Percentiles rank a stretch among this genome's conserved stretches.
Evolutionary conservation across 1,140 invertebrate genomes (phyloP).

Genomic region (Monochamus saltuarius): DNA sequence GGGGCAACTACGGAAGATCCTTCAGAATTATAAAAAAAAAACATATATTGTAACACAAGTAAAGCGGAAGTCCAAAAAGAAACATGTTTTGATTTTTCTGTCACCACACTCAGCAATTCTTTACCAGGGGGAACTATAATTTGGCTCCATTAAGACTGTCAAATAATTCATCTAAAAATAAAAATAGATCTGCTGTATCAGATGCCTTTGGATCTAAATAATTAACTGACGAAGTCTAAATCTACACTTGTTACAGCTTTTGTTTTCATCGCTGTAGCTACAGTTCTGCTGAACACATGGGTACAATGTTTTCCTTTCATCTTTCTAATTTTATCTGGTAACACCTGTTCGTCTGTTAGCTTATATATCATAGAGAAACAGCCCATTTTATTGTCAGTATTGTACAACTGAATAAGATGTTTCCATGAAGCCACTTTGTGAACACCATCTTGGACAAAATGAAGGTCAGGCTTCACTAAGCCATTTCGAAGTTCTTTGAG

Average conservation of each 20-base stretch:
- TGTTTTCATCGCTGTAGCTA: no score
- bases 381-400: constrained; percentile 11
- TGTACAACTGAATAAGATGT: constrained; percentile 16
- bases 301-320: constrained; percentile 29
- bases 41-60: constrained; percentile 14
- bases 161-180: constrained; percentile 26
- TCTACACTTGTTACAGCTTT: constrained; percentile 3
- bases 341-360: constrained; percentile 25
- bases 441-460: constrained; percentile 14
- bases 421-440: constrained; percentile 16
- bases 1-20: neutral
- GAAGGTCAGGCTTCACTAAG: constrained; percentile 21
- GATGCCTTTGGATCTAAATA: constrained; percentile 17
- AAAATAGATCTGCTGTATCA: constrained; percentile 26
- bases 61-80: constrained; percentile 18
- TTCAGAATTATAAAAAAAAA: constrained; percentile 10
- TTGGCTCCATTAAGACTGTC: constrained; percentile 18
- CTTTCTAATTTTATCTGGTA: constrained; percentile 25
- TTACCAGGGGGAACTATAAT: constrained; percentile 13
- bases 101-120: constrained; percentile 10
- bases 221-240: neutral
- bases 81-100: constrained; percentile 19
- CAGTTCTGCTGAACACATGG: constrained; percentile 19
- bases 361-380: constrained; percentile 4
- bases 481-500: constrained; percentile 28